Evolutionary conservation across 2,888 invertebrate species (phyloP).

Genomic region (Brenthis ino): DNA sequence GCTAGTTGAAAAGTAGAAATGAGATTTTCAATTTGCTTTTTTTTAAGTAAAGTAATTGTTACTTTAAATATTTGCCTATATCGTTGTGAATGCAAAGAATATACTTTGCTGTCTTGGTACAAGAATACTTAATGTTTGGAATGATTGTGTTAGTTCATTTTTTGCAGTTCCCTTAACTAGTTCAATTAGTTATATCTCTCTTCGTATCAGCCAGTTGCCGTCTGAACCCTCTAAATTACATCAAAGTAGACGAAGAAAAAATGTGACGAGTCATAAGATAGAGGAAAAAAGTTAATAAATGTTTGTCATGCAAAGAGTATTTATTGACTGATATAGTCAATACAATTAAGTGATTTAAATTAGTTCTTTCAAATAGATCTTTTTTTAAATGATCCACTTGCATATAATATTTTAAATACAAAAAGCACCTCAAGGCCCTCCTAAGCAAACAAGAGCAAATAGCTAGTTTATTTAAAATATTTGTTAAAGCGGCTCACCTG

Average conservation of each 20-base stretch:
- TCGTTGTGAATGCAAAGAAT: no score
- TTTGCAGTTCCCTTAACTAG: constrained; percentile 18
- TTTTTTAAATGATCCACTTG: no score
- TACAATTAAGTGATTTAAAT: constrained; percentile 15
- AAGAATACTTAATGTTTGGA: background rate
- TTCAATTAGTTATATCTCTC: constrained; percentile 29
- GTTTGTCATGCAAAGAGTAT: constrained; percentile 19
- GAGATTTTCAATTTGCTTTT: no score
- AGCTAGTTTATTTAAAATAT: no score
- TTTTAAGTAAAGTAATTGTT: no score
- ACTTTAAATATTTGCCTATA: no score
- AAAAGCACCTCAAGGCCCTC: no score
- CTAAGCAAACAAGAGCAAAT: no score
- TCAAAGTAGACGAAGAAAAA: constrained; percentile 29
- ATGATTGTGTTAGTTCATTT: constrained; percentile 5
- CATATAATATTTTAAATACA: no score
- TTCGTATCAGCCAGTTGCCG: constrained; percentile 27
- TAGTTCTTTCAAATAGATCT: constrained; percentile 2
- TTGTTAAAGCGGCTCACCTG: no score
- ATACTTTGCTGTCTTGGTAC: no score
- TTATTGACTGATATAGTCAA: constrained; percentile 18
- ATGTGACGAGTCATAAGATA: constrained; percentile 27
- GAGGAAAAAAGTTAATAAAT: constrained; percentile 20
- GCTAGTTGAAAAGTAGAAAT: no score
- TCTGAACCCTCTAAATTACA: constrained; percentile 33